Evolutionary conservation across 1,140 invertebrate genomes (phyloP).

Genomic region (Meloidogyne exigua): DNA sequence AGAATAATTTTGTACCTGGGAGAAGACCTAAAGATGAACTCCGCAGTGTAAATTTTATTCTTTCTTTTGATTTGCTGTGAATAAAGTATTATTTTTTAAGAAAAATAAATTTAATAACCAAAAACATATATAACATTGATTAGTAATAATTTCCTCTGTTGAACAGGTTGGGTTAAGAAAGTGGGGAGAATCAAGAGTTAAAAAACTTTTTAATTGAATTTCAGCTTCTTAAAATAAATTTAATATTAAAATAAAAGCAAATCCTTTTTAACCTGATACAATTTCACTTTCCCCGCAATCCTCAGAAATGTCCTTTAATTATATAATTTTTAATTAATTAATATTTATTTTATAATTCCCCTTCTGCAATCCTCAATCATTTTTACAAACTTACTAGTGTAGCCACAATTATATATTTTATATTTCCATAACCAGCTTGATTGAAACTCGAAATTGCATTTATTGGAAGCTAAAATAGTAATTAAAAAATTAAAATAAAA

Average conservation of each 20-base stretch:
- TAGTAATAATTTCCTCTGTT: slow-evolving; percentile 34
- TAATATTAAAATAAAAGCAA: neutral
- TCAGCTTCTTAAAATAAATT: slow-evolving; percentile 42
- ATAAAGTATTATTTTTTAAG: neutral
- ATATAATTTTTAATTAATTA: no score
- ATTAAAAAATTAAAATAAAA: neutral
- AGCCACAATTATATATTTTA: slow-evolving; percentile 49
- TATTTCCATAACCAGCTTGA: slow-evolving; percentile 41
- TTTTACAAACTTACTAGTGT: slow-evolving; percentile 13
- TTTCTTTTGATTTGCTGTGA: neutral
- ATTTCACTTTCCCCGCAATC: slow-evolving; percentile 56
- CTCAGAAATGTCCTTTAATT: slow-evolving; percentile 45
- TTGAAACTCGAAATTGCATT: slow-evolving; percentile 54
- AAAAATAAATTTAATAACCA: neutral
- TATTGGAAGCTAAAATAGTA: slow-evolving; percentile 45
- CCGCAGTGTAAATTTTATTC: neutral
- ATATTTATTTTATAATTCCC: neutral
- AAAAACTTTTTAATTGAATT: slow-evolving; percentile 44
- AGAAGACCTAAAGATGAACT: neutral
- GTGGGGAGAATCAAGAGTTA: slow-evolving; percentile 54
- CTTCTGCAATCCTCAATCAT: neutral
- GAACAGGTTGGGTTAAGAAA: slow-evolving; percentile 30
- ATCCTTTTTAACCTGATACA: slow-evolving; percentile 42
- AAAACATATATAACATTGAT: slow-evolving; percentile 29
- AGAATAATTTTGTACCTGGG: neutral